Base-by-base conservation (phyloP, 2,113 vertebrate genomes). In the Oncorhynchus keta region DNA sequence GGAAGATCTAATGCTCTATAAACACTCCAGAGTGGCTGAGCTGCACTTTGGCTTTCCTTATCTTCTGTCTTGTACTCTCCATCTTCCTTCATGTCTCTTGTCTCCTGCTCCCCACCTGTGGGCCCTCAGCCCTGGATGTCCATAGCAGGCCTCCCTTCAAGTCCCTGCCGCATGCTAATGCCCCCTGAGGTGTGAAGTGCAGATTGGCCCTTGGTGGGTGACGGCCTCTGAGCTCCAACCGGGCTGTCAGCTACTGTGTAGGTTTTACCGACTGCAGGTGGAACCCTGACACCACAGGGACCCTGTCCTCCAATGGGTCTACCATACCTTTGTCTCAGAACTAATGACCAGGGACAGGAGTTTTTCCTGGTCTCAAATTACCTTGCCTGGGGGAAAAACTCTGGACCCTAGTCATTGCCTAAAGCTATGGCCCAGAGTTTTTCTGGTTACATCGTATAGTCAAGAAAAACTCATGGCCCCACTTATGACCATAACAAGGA, bases 401-500 rank as follows among this genome's bases (percentile, higher is more conserved):
- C 39, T 45, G 39, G 39, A 45, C 39, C 39, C 39, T 11, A 45
- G 9, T 45, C 39, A 45, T 45, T 45, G 39, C 39, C 39, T 45
- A 45, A 45, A 45, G 39, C 39, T 45, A 45, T 1, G 39, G 9
- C 39, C 39, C 39, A 45, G 39, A 45, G 39, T 45, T 45, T 45
- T 45, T 45, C 39, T 45, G 39, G 39, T 45, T 11, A 45, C 2
- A 2, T 39, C 8, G 8, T 11, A 70, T 59, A 11, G 39, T 45
- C 39, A 45, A 11, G 39, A 45, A 45, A 45, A 45, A 45, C 39
- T 45, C 8, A 45, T 70, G 62, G 51, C 12, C 55, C 72, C 39
- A 22, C 55, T 18, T 32, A 76, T 72, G 85, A 89, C 81, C 82
- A 75, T 68, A 48, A 88, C 80, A 81, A 35, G 82, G 66, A 78